phyloP scores from a whole-genome alignment of 2,888 invertebrate species.

The Belgica antarctica region DNA sequence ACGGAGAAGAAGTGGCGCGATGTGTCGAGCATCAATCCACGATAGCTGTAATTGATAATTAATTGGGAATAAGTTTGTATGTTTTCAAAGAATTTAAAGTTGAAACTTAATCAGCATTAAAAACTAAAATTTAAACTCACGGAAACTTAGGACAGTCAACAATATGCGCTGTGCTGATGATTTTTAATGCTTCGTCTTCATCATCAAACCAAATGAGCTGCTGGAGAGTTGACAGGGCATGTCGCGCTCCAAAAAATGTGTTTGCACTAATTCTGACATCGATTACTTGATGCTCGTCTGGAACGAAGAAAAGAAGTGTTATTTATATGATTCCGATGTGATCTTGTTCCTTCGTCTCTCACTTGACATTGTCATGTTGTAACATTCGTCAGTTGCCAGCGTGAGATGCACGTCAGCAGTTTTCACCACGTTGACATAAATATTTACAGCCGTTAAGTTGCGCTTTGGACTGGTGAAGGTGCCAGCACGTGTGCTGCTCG shows the following conservation, averaged over 20 bases:
- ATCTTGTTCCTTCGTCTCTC: slow-evolving; percentile 49
- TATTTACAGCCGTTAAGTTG: slow-evolving; percentile 46
- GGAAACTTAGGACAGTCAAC: slow-evolving; percentile 73
- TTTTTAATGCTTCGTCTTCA: slow-evolving; percentile 61
- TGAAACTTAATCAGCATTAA: background rate
- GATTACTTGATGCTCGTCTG: slow-evolving; percentile 54
- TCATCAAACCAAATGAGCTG: slow-evolving; percentile 80
- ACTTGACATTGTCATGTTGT: slow-evolving; percentile 63
- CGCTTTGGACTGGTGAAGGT: background rate
- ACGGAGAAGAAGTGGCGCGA: slow-evolving; percentile 84
- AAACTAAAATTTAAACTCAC: slow-evolving; percentile 45
- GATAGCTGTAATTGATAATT: too few relatives aligned
- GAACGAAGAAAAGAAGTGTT: slow-evolving; percentile 10
- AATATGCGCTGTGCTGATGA: slow-evolving; percentile 65
- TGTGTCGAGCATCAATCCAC: slow-evolving; percentile 88
- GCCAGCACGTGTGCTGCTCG: background rate
- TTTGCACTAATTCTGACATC: slow-evolving; percentile 64
- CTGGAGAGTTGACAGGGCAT: slow-evolving; percentile 74
- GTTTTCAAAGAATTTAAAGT: background rate
- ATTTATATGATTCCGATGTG: too few relatives aligned
- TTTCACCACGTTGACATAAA: slow-evolving; percentile 59
- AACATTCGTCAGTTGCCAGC: slow-evolving; percentile 72
- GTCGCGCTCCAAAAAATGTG: slow-evolving; percentile 74
- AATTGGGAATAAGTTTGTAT: slow-evolving; percentile 52
- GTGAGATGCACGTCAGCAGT: slow-evolving; percentile 61